These are phyloP conservation scores for Zaprionus bogoriensis DNA, from an alignment of 2,888 invertebrate species.

Conservation along the genomic window DNA sequence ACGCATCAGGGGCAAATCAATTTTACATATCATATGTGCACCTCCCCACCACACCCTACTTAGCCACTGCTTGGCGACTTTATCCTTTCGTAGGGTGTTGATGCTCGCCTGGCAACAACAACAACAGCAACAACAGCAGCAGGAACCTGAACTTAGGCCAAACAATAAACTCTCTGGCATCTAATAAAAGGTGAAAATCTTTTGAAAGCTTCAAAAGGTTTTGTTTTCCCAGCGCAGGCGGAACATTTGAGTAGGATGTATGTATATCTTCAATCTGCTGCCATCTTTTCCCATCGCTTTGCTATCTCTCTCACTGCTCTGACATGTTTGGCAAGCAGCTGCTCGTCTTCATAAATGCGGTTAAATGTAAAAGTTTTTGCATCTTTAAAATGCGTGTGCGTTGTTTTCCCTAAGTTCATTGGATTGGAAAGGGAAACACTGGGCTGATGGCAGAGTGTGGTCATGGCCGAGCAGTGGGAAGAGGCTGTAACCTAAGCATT, in stretches of 20 bases:
- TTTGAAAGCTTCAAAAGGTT: slow-evolving; percentile 72
- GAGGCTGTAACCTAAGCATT: slow-evolving; percentile 26
- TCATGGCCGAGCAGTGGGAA: neutral
- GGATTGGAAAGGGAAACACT: slow-evolving; percentile 12
- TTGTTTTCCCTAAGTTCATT: slow-evolving; percentile 64
- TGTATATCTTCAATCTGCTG: neutral
- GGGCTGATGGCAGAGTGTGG: neutral
- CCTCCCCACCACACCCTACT: neutral
- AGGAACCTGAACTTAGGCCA: slow-evolving; percentile 72
- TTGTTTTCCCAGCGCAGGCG: slow-evolving; percentile 29
- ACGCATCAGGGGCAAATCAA: slow-evolving; percentile 64
- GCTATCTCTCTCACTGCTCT: neutral
- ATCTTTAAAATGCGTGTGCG: slow-evolving; percentile 58
- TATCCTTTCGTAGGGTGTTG: slow-evolving; percentile 58
- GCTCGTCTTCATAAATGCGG: slow-evolving; percentile 72
- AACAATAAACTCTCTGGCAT: slow-evolving; percentile 75
- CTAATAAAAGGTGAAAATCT: slow-evolving; percentile 79
- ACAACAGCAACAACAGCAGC: slow-evolving; percentile 49
- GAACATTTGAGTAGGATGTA: neutral
- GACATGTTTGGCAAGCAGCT: slow-evolving; percentile 45
- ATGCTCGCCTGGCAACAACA: slow-evolving; percentile 46
- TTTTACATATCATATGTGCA: slow-evolving; percentile 62
- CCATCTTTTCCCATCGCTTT: neutral
- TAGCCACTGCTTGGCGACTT: slow-evolving; percentile 20
- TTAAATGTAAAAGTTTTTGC: slow-evolving; percentile 76